Percentiles rank a stretch among this genome's conserved stretches.
Evolutionary conservation across 1,140 invertebrate species (phyloP).

Genomic region (Zaprionus lachaisei): DNA sequence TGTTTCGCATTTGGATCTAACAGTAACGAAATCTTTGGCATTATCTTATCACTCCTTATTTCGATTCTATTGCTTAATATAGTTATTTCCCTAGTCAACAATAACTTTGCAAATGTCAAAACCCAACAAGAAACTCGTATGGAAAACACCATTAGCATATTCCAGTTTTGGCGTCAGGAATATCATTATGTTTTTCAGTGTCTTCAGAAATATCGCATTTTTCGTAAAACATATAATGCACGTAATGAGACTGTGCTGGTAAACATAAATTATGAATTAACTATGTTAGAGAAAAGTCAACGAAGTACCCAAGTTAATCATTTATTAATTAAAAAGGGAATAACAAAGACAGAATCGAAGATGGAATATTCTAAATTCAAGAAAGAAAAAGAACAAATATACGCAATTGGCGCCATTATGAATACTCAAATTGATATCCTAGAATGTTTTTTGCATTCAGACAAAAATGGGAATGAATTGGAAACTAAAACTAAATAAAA

Average conservation of each 20-base stretch:
- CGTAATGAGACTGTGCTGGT: constrained; percentile 41
- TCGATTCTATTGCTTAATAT: constrained; percentile 59
- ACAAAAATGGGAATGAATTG: background rate
- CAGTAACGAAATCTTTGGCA: constrained; percentile 39
- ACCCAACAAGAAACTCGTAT: constrained; percentile 14
- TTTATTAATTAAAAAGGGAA: background rate
- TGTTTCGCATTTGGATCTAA: constrained; percentile 68
- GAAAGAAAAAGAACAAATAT: constrained; percentile 23
- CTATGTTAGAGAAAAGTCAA: background rate
- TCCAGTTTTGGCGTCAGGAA: constrained; percentile 61
- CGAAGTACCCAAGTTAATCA: background rate
- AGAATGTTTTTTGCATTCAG: background rate
- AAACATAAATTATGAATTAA: constrained; percentile 21
- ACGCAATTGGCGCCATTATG: constrained; percentile 21
- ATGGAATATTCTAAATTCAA: constrained; percentile 12
- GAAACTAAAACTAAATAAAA: background rate
- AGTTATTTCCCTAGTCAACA: constrained; percentile 60
- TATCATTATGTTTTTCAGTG: constrained; percentile 1
- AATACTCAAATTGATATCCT: constrained; percentile 43
- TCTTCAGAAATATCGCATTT: constrained; percentile 19
- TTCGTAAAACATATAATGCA: constrained; percentile 38
- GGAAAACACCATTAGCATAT: constrained; percentile 41
- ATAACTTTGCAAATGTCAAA: constrained; percentile 57
- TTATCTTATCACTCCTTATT: constrained; percentile 59
- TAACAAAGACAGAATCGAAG: background rate